Conservation (phyloP, 2,797 vertebrate species). For the Scyliorhinus canicula region DNA sequence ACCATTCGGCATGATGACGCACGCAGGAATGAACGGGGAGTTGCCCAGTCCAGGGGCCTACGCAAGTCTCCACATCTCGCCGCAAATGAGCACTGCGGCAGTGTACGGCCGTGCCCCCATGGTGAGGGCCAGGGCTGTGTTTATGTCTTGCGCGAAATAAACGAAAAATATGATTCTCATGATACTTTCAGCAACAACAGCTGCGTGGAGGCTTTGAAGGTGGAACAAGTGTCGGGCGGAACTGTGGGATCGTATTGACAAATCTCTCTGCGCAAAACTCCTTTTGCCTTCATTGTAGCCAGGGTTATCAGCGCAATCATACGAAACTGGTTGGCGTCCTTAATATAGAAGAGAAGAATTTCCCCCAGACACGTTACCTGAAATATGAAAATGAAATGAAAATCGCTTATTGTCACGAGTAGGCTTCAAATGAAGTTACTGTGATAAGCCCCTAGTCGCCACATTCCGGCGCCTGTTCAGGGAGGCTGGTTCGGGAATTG, state of each 20-base stretch:
- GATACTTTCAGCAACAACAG: neutral
- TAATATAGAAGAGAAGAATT: neutral
- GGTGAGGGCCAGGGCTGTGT: conserved; percentile 57
- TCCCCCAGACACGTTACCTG: neutral
- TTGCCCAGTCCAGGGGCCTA: conserved; percentile 72
- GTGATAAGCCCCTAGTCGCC: too few relatives aligned
- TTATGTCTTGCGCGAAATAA: neutral
- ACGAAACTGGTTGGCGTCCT: neutral
- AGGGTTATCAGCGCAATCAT: neutral
- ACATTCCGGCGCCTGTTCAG: too few relatives aligned
- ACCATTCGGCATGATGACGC: conserved; percentile 75
- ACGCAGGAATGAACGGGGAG: conserved; percentile 73
- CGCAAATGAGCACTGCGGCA: conserved; percentile 69
- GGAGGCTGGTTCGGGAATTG: too few relatives aligned
- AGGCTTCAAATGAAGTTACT: too few relatives aligned
- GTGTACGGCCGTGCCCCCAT: conserved; percentile 71
- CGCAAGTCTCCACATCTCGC: conserved; percentile 73
- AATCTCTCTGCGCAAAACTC: neutral
- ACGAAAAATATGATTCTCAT: neutral
- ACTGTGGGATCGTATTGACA: too few relatives aligned
- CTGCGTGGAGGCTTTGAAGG: neutral
- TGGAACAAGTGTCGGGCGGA: neutral
- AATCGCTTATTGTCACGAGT: too few relatives aligned
- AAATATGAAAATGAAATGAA: too few relatives aligned
- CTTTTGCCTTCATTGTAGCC: neutral